These are phyloP conservation scores for Manis pentadactyla DNA, from an alignment of 2,797 vertebrate species.

Conservation along the genomic window DNA sequence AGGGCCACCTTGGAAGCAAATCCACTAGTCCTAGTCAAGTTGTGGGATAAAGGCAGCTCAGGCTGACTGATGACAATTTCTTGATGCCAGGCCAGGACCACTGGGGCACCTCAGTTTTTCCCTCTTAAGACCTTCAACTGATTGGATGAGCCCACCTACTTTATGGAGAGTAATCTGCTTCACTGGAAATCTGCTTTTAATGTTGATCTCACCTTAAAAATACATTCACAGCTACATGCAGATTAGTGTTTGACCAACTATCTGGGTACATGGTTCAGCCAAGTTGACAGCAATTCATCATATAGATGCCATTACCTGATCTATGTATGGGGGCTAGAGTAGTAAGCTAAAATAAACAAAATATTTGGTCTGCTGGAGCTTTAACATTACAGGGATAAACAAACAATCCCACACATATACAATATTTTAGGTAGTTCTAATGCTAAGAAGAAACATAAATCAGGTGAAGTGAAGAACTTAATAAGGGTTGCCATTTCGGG, in stretches of 20 bases:
- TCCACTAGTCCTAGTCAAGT: background rate
- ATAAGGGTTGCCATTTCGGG: background rate
- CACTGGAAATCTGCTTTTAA: conserved; percentile 24
- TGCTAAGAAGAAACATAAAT: background rate
- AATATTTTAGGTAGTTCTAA: background rate
- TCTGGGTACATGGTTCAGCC: background rate
- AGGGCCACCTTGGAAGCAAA: background rate
- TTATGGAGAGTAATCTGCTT: background rate
- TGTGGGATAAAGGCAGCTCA: background rate
- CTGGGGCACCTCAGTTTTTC: background rate
- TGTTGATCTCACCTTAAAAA: background rate
- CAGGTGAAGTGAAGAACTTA: background rate
- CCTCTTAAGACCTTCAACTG: background rate
- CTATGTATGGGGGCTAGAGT: background rate
- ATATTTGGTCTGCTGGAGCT: background rate
- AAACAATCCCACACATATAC: background rate
- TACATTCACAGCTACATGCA: background rate
- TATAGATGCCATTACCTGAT: background rate
- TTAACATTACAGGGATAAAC: background rate
- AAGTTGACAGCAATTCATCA: background rate
- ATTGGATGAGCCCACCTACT: background rate
- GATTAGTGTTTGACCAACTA: background rate
- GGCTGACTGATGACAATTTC: background rate
- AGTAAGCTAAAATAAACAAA: background rate
- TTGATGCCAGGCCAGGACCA: background rate